These are phyloP conservation scores for Myotis daubentonii DNA, from an alignment of 2,797 vertebrate genomes.

Conservation along the genomic window DNA sequence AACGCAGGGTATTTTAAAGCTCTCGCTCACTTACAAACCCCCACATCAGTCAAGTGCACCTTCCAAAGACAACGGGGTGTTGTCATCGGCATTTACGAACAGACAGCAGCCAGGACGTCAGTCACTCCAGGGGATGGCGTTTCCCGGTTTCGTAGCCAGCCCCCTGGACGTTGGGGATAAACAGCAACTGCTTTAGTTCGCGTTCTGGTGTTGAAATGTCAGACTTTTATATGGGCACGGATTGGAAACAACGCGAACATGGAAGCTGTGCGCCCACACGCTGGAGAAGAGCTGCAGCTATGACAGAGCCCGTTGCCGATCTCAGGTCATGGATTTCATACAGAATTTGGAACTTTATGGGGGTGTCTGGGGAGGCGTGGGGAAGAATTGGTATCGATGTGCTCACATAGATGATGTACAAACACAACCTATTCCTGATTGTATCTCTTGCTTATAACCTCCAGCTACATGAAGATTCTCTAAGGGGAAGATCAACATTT, in stretches of 20 bases:
- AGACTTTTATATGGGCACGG: neutral
- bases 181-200: neutral
- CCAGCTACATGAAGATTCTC: neutral
- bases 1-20: neutral
- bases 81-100: neutral
- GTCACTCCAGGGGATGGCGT: no score
- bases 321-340: neutral
- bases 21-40: neutral
- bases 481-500: neutral
- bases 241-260: neutral
- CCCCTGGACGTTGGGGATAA: neutral
- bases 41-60: neutral
- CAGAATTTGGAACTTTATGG: neutral
- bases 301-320: neutral
- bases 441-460: neutral
- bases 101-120: neutral
- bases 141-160: accelerated
- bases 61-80: neutral
- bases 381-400: neutral
- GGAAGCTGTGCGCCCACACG: neutral
- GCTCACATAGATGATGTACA: neutral
- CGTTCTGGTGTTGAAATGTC: neutral
- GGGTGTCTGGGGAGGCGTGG: neutral
- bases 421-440: neutral
- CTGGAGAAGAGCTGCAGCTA: neutral